Evolutionary conservation across 2,888 invertebrate genomes (phyloP).

Genomic region (Caenorhabditis sp.): DNA sequence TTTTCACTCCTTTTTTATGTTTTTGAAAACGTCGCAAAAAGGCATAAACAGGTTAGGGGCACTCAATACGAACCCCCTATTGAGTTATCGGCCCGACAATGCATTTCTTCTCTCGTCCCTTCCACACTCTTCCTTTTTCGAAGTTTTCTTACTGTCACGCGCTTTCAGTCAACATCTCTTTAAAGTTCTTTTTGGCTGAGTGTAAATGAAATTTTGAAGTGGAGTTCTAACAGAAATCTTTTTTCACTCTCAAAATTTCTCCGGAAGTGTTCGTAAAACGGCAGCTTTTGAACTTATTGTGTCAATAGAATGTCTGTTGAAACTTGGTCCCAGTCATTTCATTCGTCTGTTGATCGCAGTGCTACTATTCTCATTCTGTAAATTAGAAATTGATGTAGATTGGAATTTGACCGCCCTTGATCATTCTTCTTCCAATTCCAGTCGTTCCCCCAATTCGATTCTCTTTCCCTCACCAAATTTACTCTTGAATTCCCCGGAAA

Average conservation of each 20-base stretch:
- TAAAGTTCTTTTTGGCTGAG: background rate
- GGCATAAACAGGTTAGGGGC: conserved; percentile 10
- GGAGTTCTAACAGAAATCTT: too few relatives aligned
- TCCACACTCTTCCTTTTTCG: background rate
- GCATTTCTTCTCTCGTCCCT: background rate
- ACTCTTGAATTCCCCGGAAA: background rate
- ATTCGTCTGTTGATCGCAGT: background rate
- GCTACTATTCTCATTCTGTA: background rate
- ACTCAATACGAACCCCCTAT: conserved; percentile 9
- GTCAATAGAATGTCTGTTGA: background rate
- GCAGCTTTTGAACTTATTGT: background rate
- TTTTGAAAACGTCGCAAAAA: conserved; percentile 3
- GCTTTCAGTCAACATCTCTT: background rate
- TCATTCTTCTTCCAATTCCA: background rate
- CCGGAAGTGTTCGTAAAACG: conserved; percentile 6
- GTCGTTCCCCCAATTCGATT: background rate
- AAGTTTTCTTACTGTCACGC: conserved; percentile 10
- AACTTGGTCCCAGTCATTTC: background rate
- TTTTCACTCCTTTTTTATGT: conserved; percentile 1
- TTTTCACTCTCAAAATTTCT: background rate
- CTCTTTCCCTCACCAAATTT: background rate
- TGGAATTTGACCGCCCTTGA: conserved; percentile 4
- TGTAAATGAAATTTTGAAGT: conserved; percentile 1
- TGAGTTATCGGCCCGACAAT: conserved; percentile 14
- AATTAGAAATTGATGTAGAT: background rate